A percentile compares a stretch with the other conserved stretches of the same genome.
Evolutionary conservation across 53 echinoderm and acorn worm species (phyloP).

Genomic region (Stichopus horrens): DNA sequence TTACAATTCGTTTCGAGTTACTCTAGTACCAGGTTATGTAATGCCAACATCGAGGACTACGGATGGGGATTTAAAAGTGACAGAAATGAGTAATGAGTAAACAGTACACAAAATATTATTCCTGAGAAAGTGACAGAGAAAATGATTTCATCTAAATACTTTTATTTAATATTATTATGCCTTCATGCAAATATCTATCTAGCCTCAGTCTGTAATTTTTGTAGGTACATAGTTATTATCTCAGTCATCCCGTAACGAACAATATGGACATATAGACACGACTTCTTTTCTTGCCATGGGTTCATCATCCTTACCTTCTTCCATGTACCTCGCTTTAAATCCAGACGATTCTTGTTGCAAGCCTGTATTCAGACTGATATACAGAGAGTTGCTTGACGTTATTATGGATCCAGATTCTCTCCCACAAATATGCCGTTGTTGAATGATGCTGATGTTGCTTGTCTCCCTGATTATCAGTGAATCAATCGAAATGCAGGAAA

Average conservation of each 20-base stretch:
- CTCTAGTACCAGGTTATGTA: not conserved
- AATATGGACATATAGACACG: too few species aligned
- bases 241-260: too few species aligned
- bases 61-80: not conserved
- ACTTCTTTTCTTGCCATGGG: not conserved
- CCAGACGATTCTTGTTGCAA: not conserved
- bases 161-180: too few species aligned
- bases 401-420: not conserved
- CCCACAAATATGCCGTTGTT: not conserved
- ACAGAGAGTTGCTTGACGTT: not conserved
- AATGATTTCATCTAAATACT: too few species aligned
- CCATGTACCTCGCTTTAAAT: constrained; percentile 10
- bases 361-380: not conserved
- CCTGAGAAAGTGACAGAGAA: too few species aligned
- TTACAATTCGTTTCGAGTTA: not conserved
- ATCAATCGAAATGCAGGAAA: not conserved
- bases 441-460: not conserved
- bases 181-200: too few species aligned
- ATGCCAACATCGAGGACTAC: not conserved
- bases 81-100: not conserved
- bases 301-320: not conserved
- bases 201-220: too few species aligned
- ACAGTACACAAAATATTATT: too few species aligned
- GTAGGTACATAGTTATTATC: too few species aligned
- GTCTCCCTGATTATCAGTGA: not conserved